Evolutionary conservation across 2,113 vertebrate genomes (phyloP).

Genomic region (Microcebus tavaratra): DNA sequence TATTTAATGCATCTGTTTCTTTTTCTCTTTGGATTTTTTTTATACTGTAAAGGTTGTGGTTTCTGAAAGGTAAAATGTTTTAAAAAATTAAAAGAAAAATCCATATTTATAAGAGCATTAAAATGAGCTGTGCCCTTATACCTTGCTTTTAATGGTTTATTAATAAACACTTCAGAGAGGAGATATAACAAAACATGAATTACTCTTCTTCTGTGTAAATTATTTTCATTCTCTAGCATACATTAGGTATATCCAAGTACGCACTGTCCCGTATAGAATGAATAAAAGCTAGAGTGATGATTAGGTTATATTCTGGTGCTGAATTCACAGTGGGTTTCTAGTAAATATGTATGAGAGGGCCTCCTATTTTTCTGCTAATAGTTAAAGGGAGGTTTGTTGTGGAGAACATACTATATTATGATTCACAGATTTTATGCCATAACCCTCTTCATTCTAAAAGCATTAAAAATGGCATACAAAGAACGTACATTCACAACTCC

Average conservation of each 20-base stretch:
- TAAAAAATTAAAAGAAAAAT: conserved; percentile 62
- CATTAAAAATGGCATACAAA: background rate
- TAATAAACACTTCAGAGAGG: conserved; percentile 44
- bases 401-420: background rate
- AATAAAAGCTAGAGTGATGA: background rate
- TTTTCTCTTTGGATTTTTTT: conserved; percentile 34
- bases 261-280: background rate
- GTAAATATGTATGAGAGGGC: background rate
- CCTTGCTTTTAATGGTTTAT: conserved; percentile 69
- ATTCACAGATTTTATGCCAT: background rate
- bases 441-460: background rate
- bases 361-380: background rate
- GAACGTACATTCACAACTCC: background rate
- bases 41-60: background rate
- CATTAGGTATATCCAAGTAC: background rate
- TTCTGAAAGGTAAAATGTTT: conserved; percentile 50
- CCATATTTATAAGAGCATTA: conserved; percentile 64
- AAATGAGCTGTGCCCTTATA: conserved; percentile 50
- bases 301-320: background rate
- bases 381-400: background rate
- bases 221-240: conserved; percentile 14
- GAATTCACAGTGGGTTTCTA: background rate
- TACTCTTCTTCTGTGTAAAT: background rate
- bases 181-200: conserved; percentile 26
- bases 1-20: background rate